Conservation (phyloP, 1,140 invertebrate species). For the Polypedilum vanderplanki region DNA sequence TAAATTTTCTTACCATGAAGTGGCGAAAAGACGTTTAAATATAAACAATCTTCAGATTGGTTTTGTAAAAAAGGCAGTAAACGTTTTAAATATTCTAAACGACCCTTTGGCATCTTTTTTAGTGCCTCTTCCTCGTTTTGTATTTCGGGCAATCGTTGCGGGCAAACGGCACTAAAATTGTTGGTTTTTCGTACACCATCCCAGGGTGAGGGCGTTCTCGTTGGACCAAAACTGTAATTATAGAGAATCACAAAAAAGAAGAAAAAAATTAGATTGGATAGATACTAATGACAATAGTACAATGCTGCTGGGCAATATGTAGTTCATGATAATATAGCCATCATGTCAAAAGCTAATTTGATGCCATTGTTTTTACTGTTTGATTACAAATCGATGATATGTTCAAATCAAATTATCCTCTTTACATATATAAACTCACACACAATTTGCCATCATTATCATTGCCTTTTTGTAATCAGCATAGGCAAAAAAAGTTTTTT, state of each 20-base stretch:
- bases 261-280: neutral
- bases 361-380: neutral
- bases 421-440: too few relatives aligned
- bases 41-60: constrained; percentile 94
- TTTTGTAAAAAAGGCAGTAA: constrained; percentile 78
- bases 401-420: neutral
- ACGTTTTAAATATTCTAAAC: constrained; percentile 77
- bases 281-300: too few relatives aligned
- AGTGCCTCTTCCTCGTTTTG: constrained; percentile 72
- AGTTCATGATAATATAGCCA: neutral
- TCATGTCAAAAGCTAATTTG: neutral
- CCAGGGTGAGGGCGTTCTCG: constrained; percentile 82
- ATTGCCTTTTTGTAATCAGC: neutral
- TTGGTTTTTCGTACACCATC: constrained; percentile 73
- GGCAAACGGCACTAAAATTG: constrained; percentile 81
- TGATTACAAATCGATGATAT: constrained; percentile 13
- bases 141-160: constrained; percentile 76
- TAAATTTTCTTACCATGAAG: constrained; percentile 67
- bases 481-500: too few relatives aligned
- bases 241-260: neutral
- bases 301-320: neutral
- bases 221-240: constrained; percentile 72
- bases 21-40: constrained; percentile 93
- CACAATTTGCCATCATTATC: constrained; percentile 8
- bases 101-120: constrained; percentile 75